Percentiles rank a stretch among this genome's conserved stretches.
These are phyloP conservation scores for Chondrilla cf. caribensis DNA, from an alignment of 37 sponge, comb jelly and placozoan species.

Conservation along the genomic window DNA sequence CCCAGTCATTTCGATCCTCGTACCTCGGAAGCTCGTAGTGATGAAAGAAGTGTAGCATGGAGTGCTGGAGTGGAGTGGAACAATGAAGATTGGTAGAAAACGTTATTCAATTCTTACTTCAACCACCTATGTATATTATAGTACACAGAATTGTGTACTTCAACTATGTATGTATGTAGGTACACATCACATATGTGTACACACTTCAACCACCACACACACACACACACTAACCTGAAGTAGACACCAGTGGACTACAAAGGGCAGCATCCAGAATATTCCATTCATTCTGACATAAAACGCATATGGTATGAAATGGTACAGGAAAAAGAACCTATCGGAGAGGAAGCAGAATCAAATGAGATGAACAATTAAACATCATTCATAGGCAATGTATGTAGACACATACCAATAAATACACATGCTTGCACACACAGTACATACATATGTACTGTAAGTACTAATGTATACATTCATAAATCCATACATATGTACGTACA, in stretches of 20 bases:
- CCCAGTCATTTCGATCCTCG: background rate
- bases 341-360: background rate
- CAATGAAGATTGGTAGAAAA: background rate
- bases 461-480: no score
- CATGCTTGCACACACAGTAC: no score
- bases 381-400: no score
- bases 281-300: conserved; percentile 61
- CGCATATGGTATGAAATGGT: conserved; percentile 68
- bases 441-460: no score
- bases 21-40: conserved; percentile 47
- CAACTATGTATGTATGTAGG: background rate
- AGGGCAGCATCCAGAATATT: conserved; percentile 62
- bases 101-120: background rate
- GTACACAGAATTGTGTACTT: no score
- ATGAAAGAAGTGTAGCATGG: conserved; percentile 55
- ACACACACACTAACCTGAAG: conserved; percentile 30
- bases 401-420: no score
- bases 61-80: conserved; percentile 32
- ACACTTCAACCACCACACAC: no score
- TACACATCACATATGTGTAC: no score
- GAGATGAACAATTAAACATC: no score
- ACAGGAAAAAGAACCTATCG: conserved; percentile 60
- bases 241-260: conserved; percentile 53
- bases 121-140: no score
- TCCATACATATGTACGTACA: no score